Conservation (phyloP, 2,113 vertebrate species). For the Notothenia coriiceps region DNA sequence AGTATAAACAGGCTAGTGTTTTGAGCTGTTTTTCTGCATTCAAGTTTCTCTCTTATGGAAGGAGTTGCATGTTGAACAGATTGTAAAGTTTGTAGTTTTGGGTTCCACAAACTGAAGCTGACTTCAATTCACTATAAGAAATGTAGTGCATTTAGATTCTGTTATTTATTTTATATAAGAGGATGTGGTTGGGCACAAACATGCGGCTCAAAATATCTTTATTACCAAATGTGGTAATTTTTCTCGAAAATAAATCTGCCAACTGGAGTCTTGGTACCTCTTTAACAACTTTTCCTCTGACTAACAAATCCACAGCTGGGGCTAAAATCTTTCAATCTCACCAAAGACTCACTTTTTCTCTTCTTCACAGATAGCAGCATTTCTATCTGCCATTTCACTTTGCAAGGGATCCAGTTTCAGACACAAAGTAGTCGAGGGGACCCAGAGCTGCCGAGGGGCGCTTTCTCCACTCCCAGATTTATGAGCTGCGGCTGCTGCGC, state of each 20-base stretch:
- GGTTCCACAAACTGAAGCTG: neutral
- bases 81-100: neutral
- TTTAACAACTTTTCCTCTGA: neutral
- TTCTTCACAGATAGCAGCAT: conserved; percentile 3
- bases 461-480: conserved; percentile 60
- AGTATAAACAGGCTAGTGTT: too few relatives aligned
- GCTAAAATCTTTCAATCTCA: conserved; percentile 1
- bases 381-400: conserved; percentile 30
- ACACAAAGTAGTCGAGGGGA: conserved; percentile 34
- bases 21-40: too few relatives aligned
- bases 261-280: neutral
- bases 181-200: neutral
- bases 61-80: neutral
- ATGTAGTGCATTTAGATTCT: too few relatives aligned
- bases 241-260: neutral
- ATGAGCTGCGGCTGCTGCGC: conserved; percentile 47
- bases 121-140: neutral
- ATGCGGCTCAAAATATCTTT: conserved; percentile 6
- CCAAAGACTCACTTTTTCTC: neutral
- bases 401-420: conserved; percentile 46
- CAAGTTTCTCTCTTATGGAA: neutral
- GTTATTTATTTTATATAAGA: neutral
- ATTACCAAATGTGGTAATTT: neutral
- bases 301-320: neutral
- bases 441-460: conserved; percentile 22